Base-by-base conservation (phyloP, 2,888 invertebrate genomes). In the Cephus pulcher region DNA sequence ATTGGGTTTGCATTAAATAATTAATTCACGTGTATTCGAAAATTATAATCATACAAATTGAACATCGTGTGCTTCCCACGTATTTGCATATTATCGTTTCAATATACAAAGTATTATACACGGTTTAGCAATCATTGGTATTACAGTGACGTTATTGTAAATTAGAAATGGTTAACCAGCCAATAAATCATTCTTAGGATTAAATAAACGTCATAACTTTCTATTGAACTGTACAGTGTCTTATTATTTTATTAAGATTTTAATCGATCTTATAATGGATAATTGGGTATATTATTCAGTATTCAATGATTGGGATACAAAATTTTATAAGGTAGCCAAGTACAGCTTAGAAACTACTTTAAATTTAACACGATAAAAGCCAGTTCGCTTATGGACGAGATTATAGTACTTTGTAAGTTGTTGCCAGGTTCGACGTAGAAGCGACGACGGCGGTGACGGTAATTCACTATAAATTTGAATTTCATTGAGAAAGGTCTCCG, bases 41-140 rank as follows among this genome's bases (percentile, higher is more conserved):
- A 56, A 23, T 56, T 56, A 56, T 75, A 80, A 80, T 76, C 80
- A 84, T 85, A 86, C 81, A 84, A 85, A 84, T 84, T 75, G 83
- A 76, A 71, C 71, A 80, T 34, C 34, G 69, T 76, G 78, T 82
- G 80, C 79, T 83, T 82, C 78, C 73, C 74, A 34, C 74, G 76
- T 77, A 81, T 86, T 84, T 83, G 75, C 84, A 83, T 82, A 84
- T 84, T 81, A 82, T 71, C 73, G 34, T 33, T 56, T 56, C 23
- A 23, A 23, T 9, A 56, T 23, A 56, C 56, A 23, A 56, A 56
- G 9, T 23, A 56, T 6, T 56, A 15, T 23, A 9, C 23, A 2
- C 56, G 23, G 9, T 4, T 23, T 56, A 56, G 9, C 15, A 23
- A 2, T 23, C 23, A 23, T 23, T 23, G 23, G 23, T 56, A 23